These are phyloP conservation scores for Drosophila saltans DNA, from an alignment of 1,140 invertebrate genomes.

Conservation along the genomic window DNA sequence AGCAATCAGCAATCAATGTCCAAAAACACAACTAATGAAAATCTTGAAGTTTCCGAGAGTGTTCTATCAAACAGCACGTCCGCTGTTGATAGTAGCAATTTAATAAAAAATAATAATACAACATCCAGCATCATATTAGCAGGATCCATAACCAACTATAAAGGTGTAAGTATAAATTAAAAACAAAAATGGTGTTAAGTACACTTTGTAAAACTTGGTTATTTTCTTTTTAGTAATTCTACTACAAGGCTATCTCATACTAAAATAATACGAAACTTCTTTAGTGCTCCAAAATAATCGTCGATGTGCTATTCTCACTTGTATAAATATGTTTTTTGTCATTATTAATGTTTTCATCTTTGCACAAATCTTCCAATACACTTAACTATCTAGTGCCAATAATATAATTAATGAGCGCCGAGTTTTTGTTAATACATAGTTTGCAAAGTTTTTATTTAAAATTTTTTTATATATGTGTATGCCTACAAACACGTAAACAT, in stretches of 20 bases:
- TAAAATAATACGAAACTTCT: conserved; percentile 1
- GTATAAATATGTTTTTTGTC: not conserved
- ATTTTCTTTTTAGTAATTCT: not conserved
- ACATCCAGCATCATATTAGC: conserved; percentile 90
- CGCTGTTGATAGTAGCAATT: conserved; percentile 76
- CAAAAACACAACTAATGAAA: not conserved
- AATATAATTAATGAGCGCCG: not conserved
- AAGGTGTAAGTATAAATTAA: conserved; percentile 24
- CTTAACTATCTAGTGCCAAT: conserved; percentile 5
- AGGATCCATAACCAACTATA: conserved; percentile 85
- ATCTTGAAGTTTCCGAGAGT: not conserved
- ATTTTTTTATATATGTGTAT: not conserved
- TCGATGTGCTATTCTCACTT: not conserved
- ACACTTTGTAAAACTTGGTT: not conserved
- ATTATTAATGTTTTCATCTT: conserved; percentile 3
- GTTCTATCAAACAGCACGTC: conserved; percentile 1
- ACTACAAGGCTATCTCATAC: not conserved
- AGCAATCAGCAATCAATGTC: not conserved
- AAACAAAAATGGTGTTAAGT: not conserved
- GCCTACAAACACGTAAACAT: not conserved
- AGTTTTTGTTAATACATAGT: conserved; percentile 1
- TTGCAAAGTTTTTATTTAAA: not conserved
- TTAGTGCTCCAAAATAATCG: conserved; percentile 3
- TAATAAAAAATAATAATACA: conserved; percentile 86
- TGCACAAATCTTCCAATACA: conserved; percentile 10